Percentiles rank a stretch among this genome's conserved stretches.
Conservation (phyloP, 2,888 invertebrate species). For the Siphlonurus alternatus region DNA sequence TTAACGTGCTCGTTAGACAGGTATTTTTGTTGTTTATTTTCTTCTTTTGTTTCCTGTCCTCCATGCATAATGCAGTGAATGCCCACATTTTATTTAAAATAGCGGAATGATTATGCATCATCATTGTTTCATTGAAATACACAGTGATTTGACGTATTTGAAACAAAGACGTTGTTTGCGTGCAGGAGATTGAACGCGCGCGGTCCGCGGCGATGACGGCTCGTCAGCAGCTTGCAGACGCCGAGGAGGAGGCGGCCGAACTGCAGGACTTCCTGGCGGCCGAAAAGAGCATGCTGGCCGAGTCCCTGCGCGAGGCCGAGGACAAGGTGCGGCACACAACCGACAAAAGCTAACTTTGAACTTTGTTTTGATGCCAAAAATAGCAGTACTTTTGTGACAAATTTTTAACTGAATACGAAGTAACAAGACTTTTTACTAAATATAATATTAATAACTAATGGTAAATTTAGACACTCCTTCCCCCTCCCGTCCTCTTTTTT, state of each 20-base stretch:
- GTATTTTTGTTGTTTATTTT: too few relatives aligned
- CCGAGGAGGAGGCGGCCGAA: conserved; percentile 64
- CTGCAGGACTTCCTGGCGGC: conserved; percentile 77
- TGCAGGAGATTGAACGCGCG: conserved; percentile 48
- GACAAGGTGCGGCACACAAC: conserved; percentile 38
- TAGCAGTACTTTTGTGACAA: too few relatives aligned
- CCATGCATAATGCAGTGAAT: too few relatives aligned
- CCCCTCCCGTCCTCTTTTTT: conserved; percentile 1
- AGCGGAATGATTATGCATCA: background rate
- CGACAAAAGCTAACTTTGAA: conserved; percentile 12
- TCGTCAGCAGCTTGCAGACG: conserved; percentile 55
- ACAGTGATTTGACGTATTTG: background rate
- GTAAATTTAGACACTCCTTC: too few relatives aligned
- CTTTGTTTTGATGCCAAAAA: background rate
- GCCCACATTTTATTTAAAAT: too few relatives aligned
- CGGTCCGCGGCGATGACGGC: conserved; percentile 47
- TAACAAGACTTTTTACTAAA: too few relatives aligned
- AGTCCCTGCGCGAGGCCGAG: conserved; percentile 64
- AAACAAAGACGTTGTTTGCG: too few relatives aligned
- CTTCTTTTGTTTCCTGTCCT: too few relatives aligned
- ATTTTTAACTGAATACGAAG: too few relatives aligned
- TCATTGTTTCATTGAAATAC: background rate
- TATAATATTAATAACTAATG: too few relatives aligned
- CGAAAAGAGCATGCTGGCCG: conserved; percentile 63
- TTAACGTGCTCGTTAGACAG: too few relatives aligned